A percentile compares a stretch with the other conserved stretches of the same genome.
Conservation (phyloP, 2,113 vertebrate genomes). For the Sitta europaea region DNA sequence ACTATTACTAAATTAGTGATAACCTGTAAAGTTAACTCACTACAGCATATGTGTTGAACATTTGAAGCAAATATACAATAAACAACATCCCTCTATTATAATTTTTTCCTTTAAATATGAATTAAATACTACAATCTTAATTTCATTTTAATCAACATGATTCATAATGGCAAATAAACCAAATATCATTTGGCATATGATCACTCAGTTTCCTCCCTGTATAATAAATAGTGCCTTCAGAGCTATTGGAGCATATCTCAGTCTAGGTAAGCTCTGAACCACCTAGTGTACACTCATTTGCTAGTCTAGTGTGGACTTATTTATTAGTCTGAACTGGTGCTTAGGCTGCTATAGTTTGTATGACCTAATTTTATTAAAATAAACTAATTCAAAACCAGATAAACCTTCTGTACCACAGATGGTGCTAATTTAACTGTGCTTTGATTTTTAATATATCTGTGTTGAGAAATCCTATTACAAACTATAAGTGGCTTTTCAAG, state of each 20-base stretch:
- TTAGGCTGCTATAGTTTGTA: not conserved
- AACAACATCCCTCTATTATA: not conserved
- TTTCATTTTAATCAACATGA: not conserved
- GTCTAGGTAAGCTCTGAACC: not conserved
- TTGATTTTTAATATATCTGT: not conserved
- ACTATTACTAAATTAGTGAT: not conserved
- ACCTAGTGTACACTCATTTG: not conserved
- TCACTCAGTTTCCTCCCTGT: not conserved
- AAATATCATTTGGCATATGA: not conserved
- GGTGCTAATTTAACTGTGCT: not conserved
- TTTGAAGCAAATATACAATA: not conserved
- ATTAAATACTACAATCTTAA: not conserved
- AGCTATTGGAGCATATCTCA: not conserved
- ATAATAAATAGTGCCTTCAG: not conserved
- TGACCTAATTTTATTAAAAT: not conserved
- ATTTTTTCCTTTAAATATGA: not conserved
- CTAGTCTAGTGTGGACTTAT: not conserved
- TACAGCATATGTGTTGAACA: not conserved
- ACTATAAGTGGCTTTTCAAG: not conserved
- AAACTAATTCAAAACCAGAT: not conserved
- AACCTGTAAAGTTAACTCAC: not conserved
- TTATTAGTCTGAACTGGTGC: not conserved
- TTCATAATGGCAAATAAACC: not conserved
- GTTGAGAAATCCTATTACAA: not conserved
- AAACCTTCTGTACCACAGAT: not conserved